phyloP scores from a whole-genome alignment of 2,113 vertebrate species.

The Onychorhynchus coronatus region DNA sequence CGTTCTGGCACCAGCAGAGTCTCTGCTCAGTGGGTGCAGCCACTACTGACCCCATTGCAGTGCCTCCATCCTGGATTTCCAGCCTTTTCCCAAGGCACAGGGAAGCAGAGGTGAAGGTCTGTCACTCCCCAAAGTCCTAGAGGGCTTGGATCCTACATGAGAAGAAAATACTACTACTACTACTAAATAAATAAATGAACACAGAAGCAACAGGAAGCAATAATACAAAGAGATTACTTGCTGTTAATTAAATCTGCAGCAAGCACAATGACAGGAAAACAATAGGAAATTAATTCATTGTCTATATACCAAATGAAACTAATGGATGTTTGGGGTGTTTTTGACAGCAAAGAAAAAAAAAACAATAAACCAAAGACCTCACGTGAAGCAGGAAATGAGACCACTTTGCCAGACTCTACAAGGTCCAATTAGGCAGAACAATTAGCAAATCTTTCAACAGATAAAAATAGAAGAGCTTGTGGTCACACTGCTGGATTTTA shows the following conservation, averaged over 20 bases:
- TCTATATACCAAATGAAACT: neutral
- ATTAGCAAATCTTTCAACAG: slow-evolving; percentile 25
- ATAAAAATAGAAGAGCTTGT: slow-evolving; percentile 3
- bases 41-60: neutral
- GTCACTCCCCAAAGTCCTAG: neutral
- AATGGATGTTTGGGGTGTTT: slow-evolving; percentile 9
- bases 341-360: neutral
- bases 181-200: neutral
- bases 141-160: neutral
- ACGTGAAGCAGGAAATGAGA: slow-evolving; percentile 30
- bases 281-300: slow-evolving; percentile 46
- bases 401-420: neutral
- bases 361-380: neutral
- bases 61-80: neutral
- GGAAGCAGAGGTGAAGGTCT: neutral
- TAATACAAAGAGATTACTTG: neutral
- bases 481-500: neutral
- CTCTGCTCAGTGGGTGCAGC: neutral
- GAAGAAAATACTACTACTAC: neutral
- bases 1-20: neutral
- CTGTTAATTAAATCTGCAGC: slow-evolving; percentile 35
- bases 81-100: neutral
- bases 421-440: slow-evolving; percentile 41
- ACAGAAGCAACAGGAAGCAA: neutral
- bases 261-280: neutral